These are phyloP conservation scores for Arvicanthis niloticus DNA, from an alignment of 2,113 vertebrate species.

Conservation along the genomic window DNA sequence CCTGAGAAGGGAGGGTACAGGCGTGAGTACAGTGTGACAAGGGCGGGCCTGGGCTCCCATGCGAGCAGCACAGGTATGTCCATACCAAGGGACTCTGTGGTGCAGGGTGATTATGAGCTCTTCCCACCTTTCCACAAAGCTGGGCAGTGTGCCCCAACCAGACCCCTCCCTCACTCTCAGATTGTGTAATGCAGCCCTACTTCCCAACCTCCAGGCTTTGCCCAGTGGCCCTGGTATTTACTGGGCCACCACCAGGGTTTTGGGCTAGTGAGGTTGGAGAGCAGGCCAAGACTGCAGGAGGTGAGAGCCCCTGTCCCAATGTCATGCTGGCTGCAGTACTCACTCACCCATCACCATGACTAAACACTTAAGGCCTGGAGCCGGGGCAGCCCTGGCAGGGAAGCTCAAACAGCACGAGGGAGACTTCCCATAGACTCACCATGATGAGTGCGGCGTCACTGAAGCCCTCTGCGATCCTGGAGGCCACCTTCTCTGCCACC, in stretches of 20 bases:
- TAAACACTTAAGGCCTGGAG: not conserved
- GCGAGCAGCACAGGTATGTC: not conserved
- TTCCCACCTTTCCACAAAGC: not conserved
- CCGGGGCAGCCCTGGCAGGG: no score
- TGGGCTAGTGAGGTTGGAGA: not conserved
- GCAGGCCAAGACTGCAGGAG: not conserved
- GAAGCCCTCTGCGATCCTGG: slow-evolving; percentile 96
- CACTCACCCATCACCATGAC: not conserved
- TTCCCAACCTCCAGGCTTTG: not conserved
- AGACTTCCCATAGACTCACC: slow-evolving; percentile 84
- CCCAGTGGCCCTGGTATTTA: not conserved
- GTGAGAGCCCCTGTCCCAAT: not conserved
- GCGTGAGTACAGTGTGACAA: not conserved
- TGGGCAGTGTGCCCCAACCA: not conserved
- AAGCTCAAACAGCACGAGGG: slow-evolving; percentile 64
- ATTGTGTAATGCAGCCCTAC: not conserved
- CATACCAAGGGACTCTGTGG: no score
- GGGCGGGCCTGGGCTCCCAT: not conserved
- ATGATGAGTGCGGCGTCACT: slow-evolving; percentile 95
- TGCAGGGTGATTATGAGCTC: not conserved
- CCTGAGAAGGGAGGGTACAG: slow-evolving; percentile 82
- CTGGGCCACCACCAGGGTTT: not conserved
- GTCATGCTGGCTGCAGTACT: accelerated
- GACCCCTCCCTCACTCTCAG: not conserved
- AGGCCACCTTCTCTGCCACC: slow-evolving; percentile 96